Evolutionary conservation across 1,140 invertebrate genomes (phyloP), one percentile per base, ranked within the genome.

Genomic region (Bombus soroeensis): DNA sequence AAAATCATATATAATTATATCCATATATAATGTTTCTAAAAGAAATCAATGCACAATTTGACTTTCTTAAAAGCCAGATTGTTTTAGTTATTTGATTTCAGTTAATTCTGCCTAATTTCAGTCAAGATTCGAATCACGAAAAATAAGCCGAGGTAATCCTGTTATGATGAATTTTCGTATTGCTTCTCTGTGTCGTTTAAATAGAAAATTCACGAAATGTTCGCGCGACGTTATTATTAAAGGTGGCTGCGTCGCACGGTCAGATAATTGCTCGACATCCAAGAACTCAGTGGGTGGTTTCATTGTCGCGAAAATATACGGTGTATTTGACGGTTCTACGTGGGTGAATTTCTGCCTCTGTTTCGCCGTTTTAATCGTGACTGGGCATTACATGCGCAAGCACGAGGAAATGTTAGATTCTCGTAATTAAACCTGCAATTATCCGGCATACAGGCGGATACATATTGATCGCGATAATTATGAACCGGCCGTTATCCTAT

Each of bases 401-500:
- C 75, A 18, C 57, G 25, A 37, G 57, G 28, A 70, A 70, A 64
- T 47, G 43, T 43, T 43, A 32, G 22, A 53, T 41, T 43, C 47
- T 53, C n/a, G 66, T 83, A 88, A 87, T 88, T 87, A 87, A 72
- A n/a, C 39, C 53, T 28, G 74, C 87, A 83, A 88, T 88, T 87
- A 87, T 47, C 71, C 39, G 43, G 73, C 28, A 13, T 28, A 53
- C 66, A 41, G 4, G 73, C 10, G 66, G 32, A 64, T 73, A 83
- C 75, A 59, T 88, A 88, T 87, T 43, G 47, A 76, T 37, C 28
- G 37, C 8, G 72, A 53, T 87, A 73, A 87, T 87, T 76, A 59
- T 59, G 74, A 28, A 22, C 66, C 32, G 25, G 32, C 25, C 34
- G 43, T 70, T 53, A 53, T 68, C 28, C 43, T 70, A 39, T 80